phyloP scores from a whole-genome alignment of 2,113 vertebrate genomes.

The Oncorhynchus tshawytscha region DNA sequence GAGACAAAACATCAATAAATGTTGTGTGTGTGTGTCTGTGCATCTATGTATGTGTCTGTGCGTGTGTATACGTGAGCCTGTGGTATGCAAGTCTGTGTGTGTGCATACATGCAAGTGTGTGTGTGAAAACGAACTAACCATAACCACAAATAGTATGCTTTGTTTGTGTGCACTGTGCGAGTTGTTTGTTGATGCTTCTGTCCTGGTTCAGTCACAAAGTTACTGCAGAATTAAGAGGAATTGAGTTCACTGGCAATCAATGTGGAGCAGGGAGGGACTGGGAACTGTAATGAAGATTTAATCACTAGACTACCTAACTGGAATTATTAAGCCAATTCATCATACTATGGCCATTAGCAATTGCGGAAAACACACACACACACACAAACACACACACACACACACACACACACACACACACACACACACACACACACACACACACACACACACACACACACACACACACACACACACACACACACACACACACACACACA shows the following conservation, averaged over 20 bases:
- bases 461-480: neutral
- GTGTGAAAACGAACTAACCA: neutral
- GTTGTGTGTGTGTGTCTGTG: no score
- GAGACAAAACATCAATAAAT: no score
- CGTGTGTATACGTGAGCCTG: neutral
- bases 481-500: neutral
- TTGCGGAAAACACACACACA: conserved; percentile 10
- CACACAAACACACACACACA: neutral
- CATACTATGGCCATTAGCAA: conserved; percentile 62
- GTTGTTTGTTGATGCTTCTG: conserved; percentile 40
- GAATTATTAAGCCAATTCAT: conserved; percentile 63
- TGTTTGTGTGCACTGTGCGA: neutral
- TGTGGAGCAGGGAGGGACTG: conserved; percentile 60
- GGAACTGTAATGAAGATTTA: conserved; percentile 73
- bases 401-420: neutral
- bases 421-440: conserved; percentile 4
- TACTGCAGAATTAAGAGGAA: conserved; percentile 63
- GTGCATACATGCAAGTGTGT: neutral
- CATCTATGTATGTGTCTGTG: no score
- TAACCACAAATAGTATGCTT: neutral
- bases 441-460: neutral
- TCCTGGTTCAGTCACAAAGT: conserved; percentile 62
- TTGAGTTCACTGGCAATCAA: conserved; percentile 58
- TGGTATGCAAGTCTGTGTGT: neutral
- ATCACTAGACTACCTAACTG: conserved; percentile 64